These are phyloP conservation scores for Epistrophe grossulariae DNA, from an alignment of 2,888 invertebrate species.

Conservation along the genomic window DNA sequence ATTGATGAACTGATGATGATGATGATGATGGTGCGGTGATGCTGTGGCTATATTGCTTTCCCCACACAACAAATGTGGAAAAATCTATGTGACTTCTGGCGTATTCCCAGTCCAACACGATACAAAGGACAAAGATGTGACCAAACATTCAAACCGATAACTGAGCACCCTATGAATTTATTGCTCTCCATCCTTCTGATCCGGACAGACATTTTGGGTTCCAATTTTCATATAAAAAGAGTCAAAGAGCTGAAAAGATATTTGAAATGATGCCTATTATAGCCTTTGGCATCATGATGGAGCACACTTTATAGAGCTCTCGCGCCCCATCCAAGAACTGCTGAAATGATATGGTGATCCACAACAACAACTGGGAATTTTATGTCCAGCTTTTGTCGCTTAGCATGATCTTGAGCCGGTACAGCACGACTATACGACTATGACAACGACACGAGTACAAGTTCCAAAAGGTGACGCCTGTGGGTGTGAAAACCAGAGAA, in stretches of 20 bases:
- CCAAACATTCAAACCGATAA: constrained; percentile 70
- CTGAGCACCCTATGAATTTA: constrained; percentile 63
- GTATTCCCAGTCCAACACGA: constrained; percentile 41
- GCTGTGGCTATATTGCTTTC: not conserved
- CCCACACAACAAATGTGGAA: constrained; percentile 24
- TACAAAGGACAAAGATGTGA: constrained; percentile 63
- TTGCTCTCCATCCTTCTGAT: constrained; percentile 45
- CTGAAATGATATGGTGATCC: not conserved
- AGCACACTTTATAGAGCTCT: constrained; percentile 46
- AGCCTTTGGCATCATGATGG: constrained; percentile 60
- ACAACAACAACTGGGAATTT: constrained; percentile 28
- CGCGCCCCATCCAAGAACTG: not conserved
- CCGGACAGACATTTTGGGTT: constrained; percentile 59
- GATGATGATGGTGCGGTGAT: constrained; percentile 15
- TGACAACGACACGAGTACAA: constrained; percentile 46
- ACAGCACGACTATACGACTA: constrained; percentile 53
- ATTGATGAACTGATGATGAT: constrained; percentile 71
- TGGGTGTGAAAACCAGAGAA: constrained; percentile 71
- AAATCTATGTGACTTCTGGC: constrained; percentile 55
- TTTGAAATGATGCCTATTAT: constrained; percentile 37
- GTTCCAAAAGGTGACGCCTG: constrained; percentile 72
- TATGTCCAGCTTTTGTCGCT: constrained; percentile 67
- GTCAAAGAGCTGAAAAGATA: constrained; percentile 35
- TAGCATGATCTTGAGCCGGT: constrained; percentile 54
- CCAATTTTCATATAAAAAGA: constrained; percentile 53